These are phyloP conservation scores for Coremacera marginata DNA, from an alignment of 2,888 invertebrate genomes.

Conservation along the genomic window DNA sequence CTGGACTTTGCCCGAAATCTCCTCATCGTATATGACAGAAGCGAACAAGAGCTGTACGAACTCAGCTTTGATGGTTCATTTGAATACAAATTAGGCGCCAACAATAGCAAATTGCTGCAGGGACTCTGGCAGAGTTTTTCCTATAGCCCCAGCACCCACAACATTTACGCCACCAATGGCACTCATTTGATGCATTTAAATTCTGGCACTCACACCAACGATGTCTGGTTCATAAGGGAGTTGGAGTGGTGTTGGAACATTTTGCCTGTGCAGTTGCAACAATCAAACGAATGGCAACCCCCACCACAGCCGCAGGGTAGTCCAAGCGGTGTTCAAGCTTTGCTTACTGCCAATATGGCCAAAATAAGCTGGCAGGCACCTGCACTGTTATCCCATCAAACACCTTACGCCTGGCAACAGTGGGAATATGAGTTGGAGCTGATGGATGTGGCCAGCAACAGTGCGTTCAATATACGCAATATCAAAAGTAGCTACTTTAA, in stretches of 20 bases:
- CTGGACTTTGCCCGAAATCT: conserved; percentile 54
- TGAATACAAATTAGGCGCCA: not conserved
- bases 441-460: conserved; percentile 63
- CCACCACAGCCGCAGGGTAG: conserved; percentile 85
- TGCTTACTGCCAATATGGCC: conserved; percentile 82
- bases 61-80: conserved; percentile 57
- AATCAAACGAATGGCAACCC: conserved; percentile 65
- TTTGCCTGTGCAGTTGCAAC: conserved; percentile 40
- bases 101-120: conserved; percentile 1
- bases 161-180: conserved; percentile 48
- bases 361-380: conserved; percentile 88
- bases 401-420: conserved; percentile 74
- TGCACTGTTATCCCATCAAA: conserved; percentile 74
- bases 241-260: conserved; percentile 51
- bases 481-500: conserved; percentile 75
- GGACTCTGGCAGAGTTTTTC: conserved; percentile 52
- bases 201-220: conserved; percentile 33
- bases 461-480: conserved; percentile 61
- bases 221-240: conserved; percentile 43
- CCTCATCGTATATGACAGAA: conserved; percentile 49
- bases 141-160: conserved; percentile 33
- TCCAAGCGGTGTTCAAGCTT: conserved; percentile 83
- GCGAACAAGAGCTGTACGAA: conserved; percentile 50
- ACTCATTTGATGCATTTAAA: conserved; percentile 49
- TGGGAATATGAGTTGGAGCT: conserved; percentile 67